Conservation (phyloP, 2,113 vertebrate species). For the Sebastes fasciatus region DNA sequence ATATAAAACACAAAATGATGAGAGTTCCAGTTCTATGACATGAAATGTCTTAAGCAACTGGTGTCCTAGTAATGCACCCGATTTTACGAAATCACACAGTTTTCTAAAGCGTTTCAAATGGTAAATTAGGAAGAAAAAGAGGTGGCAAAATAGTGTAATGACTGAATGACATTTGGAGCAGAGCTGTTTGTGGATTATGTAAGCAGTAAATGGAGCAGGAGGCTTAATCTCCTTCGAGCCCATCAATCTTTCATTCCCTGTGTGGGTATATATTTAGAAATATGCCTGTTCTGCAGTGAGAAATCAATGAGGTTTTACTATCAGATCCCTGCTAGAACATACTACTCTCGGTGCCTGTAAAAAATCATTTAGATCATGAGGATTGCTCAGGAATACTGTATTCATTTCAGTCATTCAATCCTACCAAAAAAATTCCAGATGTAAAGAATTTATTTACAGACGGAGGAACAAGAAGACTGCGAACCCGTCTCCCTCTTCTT, state of each 20-base stretch:
- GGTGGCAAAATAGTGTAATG: constrained; percentile 13
- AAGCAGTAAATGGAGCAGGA: constrained; percentile 49
- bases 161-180: constrained; percentile 22
- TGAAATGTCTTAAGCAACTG: background rate
- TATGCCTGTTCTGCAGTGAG: background rate
- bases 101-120: constrained; percentile 8
- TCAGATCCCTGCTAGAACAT: constrained; percentile 2
- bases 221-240: constrained; percentile 51
- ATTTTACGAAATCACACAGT: background rate
- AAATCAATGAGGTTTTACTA: constrained; percentile 35
- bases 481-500: background rate
- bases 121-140: background rate
- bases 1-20: background rate
- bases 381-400: background rate
- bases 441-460: constrained; percentile 21
- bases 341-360: background rate
- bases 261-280: constrained; percentile 33
- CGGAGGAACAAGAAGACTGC: background rate
- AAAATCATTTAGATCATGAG: constrained; percentile 6
- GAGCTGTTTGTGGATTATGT: constrained; percentile 41
- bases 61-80: background rate
- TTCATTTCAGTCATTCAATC: background rate
- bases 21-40: background rate
- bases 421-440: background rate
- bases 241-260: constrained; percentile 50